Base-by-base conservation (phyloP, 2,113 vertebrate species). In the Fukomys damarensis region DNA sequence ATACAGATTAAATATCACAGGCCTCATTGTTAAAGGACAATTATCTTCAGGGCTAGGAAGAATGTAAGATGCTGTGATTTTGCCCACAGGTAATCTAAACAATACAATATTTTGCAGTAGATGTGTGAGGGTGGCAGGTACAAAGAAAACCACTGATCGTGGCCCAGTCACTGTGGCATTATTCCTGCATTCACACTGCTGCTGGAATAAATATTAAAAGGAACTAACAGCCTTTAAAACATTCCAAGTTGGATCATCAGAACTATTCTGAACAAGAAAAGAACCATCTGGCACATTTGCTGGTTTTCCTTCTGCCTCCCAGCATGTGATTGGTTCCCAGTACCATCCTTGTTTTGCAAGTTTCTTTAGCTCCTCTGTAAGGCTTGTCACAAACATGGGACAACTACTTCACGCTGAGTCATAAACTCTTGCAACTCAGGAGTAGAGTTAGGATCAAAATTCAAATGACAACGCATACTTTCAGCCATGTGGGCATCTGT, bases 241-340 rank as follows among this genome's bases (percentile, higher is more conserved):
- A 2, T 92, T 91, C 35, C 77, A n/a, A n/a, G n/a, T n/a, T n/a
- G n/a, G 98, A 97, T 99, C 99, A 7, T 99, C 99, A 2, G 99
- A 99, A 97, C 99, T 99, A 97, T 99, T 99, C 94, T 99, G 99
- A 74, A 99, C 99, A 0, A 99, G 99, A 97, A 99, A 99, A 0
- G 99, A 99, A 72, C 99, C 99, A 32, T 99, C 99, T 0, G 99
- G 99, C 98, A 99, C 98, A 89, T 99, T 99, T 65, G 99, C 98
- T 81, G 99, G 98, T 98, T 99, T 99, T 90, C 99, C 99, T 96
- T 99, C 99, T 0, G 99, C 99, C 96, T 99, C 99, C 99, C 99
- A 99, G 79, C 99, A 99, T 3, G 99, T 99, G 98, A 99, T 99
- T 2, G 99, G 99, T 7, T 99, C 99, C 99, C 99, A 99, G 99